Conservation (phyloP, 1,140 invertebrate genomes). For the Holotrichia oblita region DNA sequence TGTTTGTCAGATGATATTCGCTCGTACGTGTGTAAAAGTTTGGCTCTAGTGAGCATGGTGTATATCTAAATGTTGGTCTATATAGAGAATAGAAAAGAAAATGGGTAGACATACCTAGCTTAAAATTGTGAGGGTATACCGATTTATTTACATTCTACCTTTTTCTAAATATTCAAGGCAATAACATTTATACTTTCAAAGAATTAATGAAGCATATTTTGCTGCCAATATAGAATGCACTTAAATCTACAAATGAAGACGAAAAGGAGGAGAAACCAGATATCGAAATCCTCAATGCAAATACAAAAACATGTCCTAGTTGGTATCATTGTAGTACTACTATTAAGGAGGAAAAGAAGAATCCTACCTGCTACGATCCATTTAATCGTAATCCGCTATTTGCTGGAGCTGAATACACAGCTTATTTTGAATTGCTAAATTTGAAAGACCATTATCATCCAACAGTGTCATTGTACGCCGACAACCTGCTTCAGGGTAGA, state of each 20-base stretch:
- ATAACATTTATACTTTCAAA: no score
- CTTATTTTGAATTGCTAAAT: conserved; percentile 76
- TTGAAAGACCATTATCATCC: conserved; percentile 89
- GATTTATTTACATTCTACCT: no score
- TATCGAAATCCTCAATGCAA: conserved; percentile 30
- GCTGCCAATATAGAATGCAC: not conserved
- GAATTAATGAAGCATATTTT: no score
- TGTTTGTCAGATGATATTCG: no score
- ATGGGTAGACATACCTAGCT: no score
- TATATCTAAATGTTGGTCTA: no score
- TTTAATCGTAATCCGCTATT: conserved; percentile 84
- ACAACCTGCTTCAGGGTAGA: conserved; percentile 78
- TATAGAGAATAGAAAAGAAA: no score
- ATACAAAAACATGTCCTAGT: conserved; percentile 39
- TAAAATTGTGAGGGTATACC: no score
- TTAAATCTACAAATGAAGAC: not conserved
- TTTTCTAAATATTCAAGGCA: no score
- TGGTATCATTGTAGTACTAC: conserved; percentile 51
- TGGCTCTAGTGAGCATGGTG: no score
- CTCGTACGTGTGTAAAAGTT: no score
- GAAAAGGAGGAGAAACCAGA: conserved; percentile 36
- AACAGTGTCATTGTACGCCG: conserved; percentile 87
- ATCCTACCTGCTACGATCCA: conserved; percentile 72
- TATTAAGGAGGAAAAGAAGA: conserved; percentile 48
- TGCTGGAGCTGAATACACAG: conserved; percentile 75